Evolutionary conservation across 2,113 vertebrate species (phyloP).

Genomic region (Bubalus kerabau): DNA sequence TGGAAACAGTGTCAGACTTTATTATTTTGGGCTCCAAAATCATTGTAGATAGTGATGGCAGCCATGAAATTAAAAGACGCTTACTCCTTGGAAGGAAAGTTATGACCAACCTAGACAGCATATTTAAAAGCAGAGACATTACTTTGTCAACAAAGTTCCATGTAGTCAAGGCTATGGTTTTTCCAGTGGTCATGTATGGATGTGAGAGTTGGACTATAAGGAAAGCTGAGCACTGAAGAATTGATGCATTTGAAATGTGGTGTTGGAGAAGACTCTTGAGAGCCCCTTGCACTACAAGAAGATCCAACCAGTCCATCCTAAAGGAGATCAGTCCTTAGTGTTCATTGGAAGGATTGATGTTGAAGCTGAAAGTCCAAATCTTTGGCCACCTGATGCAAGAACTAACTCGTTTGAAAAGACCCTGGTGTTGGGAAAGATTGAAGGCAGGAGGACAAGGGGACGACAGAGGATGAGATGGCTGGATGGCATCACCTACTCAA

Average conservation of each 20-base stretch:
- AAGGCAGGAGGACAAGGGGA: neutral
- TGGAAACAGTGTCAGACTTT: neutral
- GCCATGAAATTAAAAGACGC: neutral
- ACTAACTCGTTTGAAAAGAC: neutral
- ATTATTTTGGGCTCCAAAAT: rapidly evolving
- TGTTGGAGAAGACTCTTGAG: neutral
- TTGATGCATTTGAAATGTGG: neutral
- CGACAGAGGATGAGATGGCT: neutral
- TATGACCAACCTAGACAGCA: neutral
- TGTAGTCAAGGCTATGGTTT: neutral
- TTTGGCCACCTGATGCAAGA: neutral
- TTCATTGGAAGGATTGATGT: neutral
- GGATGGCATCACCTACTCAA: neutral
- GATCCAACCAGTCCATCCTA: neutral
- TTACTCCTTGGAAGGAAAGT: neutral
- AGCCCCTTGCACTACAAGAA: neutral
- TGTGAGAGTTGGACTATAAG: neutral
- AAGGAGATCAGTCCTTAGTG: neutral
- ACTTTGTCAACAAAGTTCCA: neutral
- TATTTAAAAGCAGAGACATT: neutral
- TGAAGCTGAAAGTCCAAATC: neutral
- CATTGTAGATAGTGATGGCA: neutral
- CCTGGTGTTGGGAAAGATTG: neutral
- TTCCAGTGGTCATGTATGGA: neutral
- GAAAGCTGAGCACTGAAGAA: neutral